Percentiles rank a stretch among this genome's conserved stretches.
phyloP scores from a whole-genome alignment of 1,140 invertebrate genomes.

The Chironomus tepperi region DNA sequence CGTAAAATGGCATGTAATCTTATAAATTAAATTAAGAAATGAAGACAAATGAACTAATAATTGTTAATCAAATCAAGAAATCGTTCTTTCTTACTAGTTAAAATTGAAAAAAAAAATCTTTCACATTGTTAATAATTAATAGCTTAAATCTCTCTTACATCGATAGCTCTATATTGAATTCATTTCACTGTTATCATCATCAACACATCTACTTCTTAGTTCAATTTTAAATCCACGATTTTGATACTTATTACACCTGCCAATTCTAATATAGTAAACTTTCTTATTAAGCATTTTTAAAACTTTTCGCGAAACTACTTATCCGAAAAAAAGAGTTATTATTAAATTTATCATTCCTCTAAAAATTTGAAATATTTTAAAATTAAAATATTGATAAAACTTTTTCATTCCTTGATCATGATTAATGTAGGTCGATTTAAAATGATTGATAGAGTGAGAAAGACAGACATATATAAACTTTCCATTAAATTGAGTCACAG shows the following conservation, averaged over 20 bases:
- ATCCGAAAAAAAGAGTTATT: too few relatives aligned
- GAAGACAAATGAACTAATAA: too few relatives aligned
- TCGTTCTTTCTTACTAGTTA: too few relatives aligned
- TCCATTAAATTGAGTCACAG: not conserved
- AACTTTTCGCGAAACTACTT: not conserved
- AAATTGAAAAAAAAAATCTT: too few relatives aligned
- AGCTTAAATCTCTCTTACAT: too few relatives aligned
- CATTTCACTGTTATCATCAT: not conserved
- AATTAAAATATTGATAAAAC: not conserved
- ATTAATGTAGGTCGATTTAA: not conserved
- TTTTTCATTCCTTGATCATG: not conserved
- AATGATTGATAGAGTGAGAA: not conserved
- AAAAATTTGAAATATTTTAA: too few relatives aligned
- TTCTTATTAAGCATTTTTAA: not conserved
- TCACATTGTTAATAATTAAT: too few relatives aligned
- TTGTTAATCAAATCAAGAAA: too few relatives aligned
- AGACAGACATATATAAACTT: not conserved
- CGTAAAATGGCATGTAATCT: not conserved
- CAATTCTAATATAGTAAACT: not conserved
- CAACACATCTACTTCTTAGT: not conserved
- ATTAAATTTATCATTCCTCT: too few relatives aligned
- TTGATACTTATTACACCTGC: not conserved
- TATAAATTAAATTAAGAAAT: too few relatives aligned
- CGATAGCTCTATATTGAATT: not conserved
- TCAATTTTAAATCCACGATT: not conserved